Evolutionary conservation across 1,140 invertebrate genomes (phyloP), one percentile per base, ranked within the genome.

Genomic region (Drepana arcuata): DNA sequence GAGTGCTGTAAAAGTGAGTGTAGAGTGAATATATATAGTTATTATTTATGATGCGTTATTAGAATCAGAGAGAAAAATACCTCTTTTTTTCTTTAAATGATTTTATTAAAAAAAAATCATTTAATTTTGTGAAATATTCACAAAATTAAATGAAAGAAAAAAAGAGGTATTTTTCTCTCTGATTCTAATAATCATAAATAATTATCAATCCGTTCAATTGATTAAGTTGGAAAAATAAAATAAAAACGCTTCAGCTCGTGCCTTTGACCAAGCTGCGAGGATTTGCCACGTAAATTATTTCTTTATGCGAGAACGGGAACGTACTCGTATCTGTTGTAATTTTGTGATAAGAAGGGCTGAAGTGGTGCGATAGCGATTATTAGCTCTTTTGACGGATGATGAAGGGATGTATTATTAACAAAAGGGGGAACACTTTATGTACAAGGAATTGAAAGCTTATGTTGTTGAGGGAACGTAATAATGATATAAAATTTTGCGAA

Each of bases 211-310:
- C 18, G 4, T 21, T 4, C 4, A 21, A 9, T 5, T 21, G 4
- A 5, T 5, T 21, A 4, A 21, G 18, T 21, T 21, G 4, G 4
- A 21, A 21, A 21, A 21, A 5, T 5, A 21, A 21, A 21, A 4
- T 4, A 5, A 4, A 39, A 43, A 15, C 52, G 59, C 43, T 51
- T 6, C 7, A 28, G 11, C 50, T 40, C 41, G 14, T 48, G 39
- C 25, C 28, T 48, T 41, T 27, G 14, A 35, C 48, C 50, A 30
- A 9, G 14, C 29, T 14, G 6, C 26, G 27, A 54, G 63, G 70
- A 71, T 69, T 67, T 71, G 58, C 60, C 40, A 55, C 63, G 71
- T 71, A 75, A 78, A 74, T 78, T 75, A 73, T 75, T 79, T 79
- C 69, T 79, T 73, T 72, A 75, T 66, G 55, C 67, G 57, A 42